phyloP scores from a whole-genome alignment of 2,113 vertebrate genomes.

The Copsychus sechellarum region DNA sequence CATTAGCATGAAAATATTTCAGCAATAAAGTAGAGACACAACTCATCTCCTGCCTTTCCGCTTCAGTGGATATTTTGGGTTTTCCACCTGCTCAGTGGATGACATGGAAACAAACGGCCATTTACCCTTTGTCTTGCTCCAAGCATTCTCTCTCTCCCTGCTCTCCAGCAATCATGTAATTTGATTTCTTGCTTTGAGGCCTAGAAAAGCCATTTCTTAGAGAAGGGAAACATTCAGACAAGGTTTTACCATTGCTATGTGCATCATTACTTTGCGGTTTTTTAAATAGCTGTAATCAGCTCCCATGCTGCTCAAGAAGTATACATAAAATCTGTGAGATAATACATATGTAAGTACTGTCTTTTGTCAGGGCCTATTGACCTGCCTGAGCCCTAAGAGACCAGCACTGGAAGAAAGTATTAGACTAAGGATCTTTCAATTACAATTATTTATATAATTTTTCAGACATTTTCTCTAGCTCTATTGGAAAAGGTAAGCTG shows the following conservation, averaged over 20 bases:
- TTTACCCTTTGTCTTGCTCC: background rate
- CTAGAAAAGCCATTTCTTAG: background rate
- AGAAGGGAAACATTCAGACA: background rate
- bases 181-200: background rate
- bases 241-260: background rate
- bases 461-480: background rate
- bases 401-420: background rate
- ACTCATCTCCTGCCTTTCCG: background rate
- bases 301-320: background rate
- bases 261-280: background rate
- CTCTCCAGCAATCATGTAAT: background rate
- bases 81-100: background rate
- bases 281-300: background rate
- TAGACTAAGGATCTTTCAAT: background rate
- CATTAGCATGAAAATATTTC: background rate
- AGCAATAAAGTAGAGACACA: background rate
- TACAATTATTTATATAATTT: background rate
- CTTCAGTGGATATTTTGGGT: background rate
- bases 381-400: background rate
- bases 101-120: background rate
- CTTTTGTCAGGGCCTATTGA: background rate
- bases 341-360: background rate
- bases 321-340: background rate
- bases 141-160: background rate
- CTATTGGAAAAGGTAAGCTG: background rate